Evolutionary conservation across 2,797 vertebrate species (phyloP).

Genomic region (Chromobotia macracanthus): DNA sequence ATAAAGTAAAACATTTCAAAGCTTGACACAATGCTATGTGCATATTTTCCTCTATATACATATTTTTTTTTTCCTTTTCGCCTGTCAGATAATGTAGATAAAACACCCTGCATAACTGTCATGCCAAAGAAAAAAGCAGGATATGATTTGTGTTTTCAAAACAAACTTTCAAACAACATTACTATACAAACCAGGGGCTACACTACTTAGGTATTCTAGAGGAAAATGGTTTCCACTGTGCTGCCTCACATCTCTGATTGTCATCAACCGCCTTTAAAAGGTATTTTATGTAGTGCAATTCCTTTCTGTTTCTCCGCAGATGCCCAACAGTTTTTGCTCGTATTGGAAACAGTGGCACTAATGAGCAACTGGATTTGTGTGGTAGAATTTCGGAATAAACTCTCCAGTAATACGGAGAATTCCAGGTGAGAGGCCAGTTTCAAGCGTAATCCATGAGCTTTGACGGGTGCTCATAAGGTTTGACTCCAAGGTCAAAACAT

Average conservation of each 20-base stretch:
- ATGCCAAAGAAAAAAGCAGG: slow-evolving; percentile 54
- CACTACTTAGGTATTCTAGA: slow-evolving; percentile 57
- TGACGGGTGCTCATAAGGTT: neutral
- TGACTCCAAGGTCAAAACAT: slow-evolving; percentile 24
- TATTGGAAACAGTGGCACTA: slow-evolving; percentile 19
- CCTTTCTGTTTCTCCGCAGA: slow-evolving; percentile 59
- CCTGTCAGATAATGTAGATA: slow-evolving; percentile 41
- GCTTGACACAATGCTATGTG: slow-evolving; percentile 48
- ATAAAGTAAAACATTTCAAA: slow-evolving; percentile 68
- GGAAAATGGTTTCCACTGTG: slow-evolving; percentile 34
- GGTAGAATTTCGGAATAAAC: slow-evolving; percentile 18
- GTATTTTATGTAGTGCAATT: slow-evolving; percentile 78
- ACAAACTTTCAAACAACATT: slow-evolving; percentile 55
- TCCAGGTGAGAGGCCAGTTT: slow-evolving; percentile 40
- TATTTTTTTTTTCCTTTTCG: neutral
- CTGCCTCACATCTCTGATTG: slow-evolving; percentile 87
- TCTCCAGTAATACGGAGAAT: neutral
- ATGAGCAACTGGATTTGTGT: slow-evolving; percentile 6
- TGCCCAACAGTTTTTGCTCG: slow-evolving; percentile 35
- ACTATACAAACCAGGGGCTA: slow-evolving; percentile 79
- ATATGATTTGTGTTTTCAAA: slow-evolving; percentile 33
- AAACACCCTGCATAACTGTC: slow-evolving; percentile 52
- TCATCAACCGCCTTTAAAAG: slow-evolving; percentile 79
- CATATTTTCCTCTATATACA: slow-evolving; percentile 28
- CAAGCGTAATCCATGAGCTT: slow-evolving; percentile 9